phyloP scores from a whole-genome alignment of 64 coral and sea anemone species.

The Dendronephthya gigantea region DNA sequence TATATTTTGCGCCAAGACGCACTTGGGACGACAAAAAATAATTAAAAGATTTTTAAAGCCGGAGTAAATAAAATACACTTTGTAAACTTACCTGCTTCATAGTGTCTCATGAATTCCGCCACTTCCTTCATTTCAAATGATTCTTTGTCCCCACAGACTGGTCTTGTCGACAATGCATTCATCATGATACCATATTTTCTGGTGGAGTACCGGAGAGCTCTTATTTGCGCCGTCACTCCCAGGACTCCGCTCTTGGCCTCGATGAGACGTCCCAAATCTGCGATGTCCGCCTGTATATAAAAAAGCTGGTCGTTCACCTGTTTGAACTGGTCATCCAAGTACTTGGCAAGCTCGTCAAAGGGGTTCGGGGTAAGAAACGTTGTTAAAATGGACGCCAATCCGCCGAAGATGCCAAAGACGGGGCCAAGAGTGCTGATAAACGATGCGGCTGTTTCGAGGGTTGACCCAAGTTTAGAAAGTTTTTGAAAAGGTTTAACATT shows the following conservation, averaged over 20 bases:
- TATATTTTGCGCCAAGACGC: too few relatives aligned
- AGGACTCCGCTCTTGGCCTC: constrained; percentile 22
- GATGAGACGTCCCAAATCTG: constrained; percentile 19
- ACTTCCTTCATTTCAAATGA: constrained; percentile 14
- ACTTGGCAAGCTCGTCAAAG: constrained; percentile 40
- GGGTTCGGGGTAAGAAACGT: constrained; percentile 50
- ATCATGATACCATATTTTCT: constrained; percentile 40
- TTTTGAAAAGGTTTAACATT: background rate
- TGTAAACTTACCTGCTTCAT: background rate
- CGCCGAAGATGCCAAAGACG: constrained; percentile 22
- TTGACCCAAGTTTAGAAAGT: constrained; percentile 10
- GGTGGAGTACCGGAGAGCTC: constrained; percentile 14
- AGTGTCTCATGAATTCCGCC: constrained; percentile 19
- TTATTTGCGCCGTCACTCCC: constrained; percentile 20
- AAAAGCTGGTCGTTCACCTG: constrained; percentile 29
- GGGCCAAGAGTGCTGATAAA: constrained; percentile 20
- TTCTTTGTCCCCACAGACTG: constrained; percentile 36
- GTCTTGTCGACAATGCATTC: background rate
- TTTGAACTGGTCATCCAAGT: constrained; percentile 41
- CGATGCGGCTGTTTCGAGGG: constrained; percentile 22
- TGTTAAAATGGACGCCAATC: constrained; percentile 30
- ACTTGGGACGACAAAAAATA: too few relatives aligned
- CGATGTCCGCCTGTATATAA: constrained; percentile 19
- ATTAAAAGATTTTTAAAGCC: too few relatives aligned
- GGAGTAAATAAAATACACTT: too few relatives aligned